Evolutionary conservation across 2,113 vertebrate genomes (phyloP).

Genomic region (Illadopsis cleaveri): DNA sequence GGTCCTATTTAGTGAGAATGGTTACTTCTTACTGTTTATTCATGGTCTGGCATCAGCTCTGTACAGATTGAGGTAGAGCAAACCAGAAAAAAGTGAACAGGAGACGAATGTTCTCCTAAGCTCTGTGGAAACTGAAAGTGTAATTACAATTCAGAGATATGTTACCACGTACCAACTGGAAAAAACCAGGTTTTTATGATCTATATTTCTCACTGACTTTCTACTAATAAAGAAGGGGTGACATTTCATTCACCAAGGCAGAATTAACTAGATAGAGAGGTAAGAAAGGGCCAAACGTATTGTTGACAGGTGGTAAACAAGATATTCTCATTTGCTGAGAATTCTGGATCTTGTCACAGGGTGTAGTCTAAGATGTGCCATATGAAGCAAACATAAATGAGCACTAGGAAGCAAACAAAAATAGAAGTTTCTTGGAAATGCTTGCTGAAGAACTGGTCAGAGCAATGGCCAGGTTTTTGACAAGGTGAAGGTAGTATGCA

Average conservation of each 20-base stretch:
- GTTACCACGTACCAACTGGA: neutral
- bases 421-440: neutral
- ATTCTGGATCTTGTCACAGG: neutral
- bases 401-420: neutral
- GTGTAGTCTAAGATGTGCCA: neutral
- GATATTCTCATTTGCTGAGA: neutral
- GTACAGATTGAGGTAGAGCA: accelerated
- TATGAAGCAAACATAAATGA: neutral
- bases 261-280: neutral
- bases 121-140: neutral
- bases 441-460: neutral
- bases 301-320: neutral
- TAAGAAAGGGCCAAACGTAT: neutral
- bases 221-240: neutral
- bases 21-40: neutral
- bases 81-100: neutral
- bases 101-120: accelerated
- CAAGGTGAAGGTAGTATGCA: neutral
- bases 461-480: neutral
- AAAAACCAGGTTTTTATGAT: neutral
- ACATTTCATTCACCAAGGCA: neutral
- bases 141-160: neutral
- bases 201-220: neutral
- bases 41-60: neutral
- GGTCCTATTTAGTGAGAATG: neutral